Base-by-base conservation (phyloP, 1,140 invertebrate genomes). In the Oryctes rhinoceros region DNA sequence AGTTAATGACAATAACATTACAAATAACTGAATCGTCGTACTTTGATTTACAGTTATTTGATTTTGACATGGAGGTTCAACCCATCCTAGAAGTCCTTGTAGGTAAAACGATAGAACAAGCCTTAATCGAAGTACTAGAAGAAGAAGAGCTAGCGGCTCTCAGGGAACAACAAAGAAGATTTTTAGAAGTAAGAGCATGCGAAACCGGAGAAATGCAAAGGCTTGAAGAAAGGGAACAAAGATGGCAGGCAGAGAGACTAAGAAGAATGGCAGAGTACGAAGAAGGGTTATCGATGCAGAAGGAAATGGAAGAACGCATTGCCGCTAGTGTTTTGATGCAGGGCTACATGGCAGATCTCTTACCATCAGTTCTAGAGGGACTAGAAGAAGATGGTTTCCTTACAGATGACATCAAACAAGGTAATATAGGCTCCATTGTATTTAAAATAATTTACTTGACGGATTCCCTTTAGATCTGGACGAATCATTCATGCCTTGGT, bases 41-140 rank as follows among this genome's bases (percentile, higher is more conserved):
- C 18, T 77, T 6, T 48, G 2, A 53, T 77, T 82, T 82, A 44
- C 85, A 93, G 92, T 88, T 96, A n/a, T 96, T 95, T 88, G 93
- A 97, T 88, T 98, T 96, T 88, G 96, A 98, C 88, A 88, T 92
- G 83, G 96, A 97, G 87, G 95, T 97, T 9, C 93, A 94, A 84
- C 95, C 96, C 7, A 94, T 97, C 59, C 89, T 97, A 76, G 96
- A 97, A 87, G 92, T 95, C 15, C 88, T 98, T 39, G 94, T 97
- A 20, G 95, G 95, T 30, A 96, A 96, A 86, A 96, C 95, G 44
- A 90, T 97, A 53, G 94, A 97, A 85, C 95, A 97, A 88, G 92
- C 95, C 11, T 89, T 98, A 82, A 91, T 95, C 4, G 96, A 98
- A 87, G 92, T 94, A 62, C 89, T 94, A 7, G 93, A 95, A 84